Conservation (phyloP, 2,888 invertebrate species). For the Euplexia lucipara region DNA sequence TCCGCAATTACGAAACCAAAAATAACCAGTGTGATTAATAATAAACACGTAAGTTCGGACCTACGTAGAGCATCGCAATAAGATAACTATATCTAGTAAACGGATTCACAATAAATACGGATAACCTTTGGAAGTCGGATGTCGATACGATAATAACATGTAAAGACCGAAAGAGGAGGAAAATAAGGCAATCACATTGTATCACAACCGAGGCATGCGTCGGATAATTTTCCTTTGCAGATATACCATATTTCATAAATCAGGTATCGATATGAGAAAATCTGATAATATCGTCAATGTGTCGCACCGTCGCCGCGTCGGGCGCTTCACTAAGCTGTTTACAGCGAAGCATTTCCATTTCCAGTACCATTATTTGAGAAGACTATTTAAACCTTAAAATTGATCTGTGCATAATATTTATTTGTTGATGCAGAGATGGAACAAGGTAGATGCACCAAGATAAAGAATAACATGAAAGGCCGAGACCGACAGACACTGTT, state of each 20-base stretch:
- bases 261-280: conserved; percentile 78
- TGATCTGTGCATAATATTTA: no score
- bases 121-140: conserved; percentile 73
- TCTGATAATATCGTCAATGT: conserved; percentile 67
- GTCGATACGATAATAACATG: conserved; percentile 81
- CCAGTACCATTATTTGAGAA: conserved; percentile 8
- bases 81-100: conserved; percentile 56
- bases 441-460: no score
- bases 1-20: conserved; percentile 15
- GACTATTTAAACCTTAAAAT: neutral
- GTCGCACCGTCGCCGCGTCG: conserved; percentile 55
- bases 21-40: conserved; percentile 46
- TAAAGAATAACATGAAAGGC: no score
- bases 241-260: conserved; percentile 76
- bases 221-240: conserved; percentile 80
- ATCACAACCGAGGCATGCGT: conserved; percentile 77
- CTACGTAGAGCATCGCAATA: conserved; percentile 43
- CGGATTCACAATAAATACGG: conserved; percentile 61
- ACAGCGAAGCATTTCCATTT: conserved; percentile 28
- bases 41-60: conserved; percentile 38
- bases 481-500: no score
- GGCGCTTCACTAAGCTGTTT: conserved; percentile 51
- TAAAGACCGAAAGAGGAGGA: conserved; percentile 78
- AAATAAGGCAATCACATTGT: conserved; percentile 83
- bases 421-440: no score